Evolutionary conservation across 1,140 invertebrate species (phyloP).

Genomic region (Aphaenogaster rudis): DNA sequence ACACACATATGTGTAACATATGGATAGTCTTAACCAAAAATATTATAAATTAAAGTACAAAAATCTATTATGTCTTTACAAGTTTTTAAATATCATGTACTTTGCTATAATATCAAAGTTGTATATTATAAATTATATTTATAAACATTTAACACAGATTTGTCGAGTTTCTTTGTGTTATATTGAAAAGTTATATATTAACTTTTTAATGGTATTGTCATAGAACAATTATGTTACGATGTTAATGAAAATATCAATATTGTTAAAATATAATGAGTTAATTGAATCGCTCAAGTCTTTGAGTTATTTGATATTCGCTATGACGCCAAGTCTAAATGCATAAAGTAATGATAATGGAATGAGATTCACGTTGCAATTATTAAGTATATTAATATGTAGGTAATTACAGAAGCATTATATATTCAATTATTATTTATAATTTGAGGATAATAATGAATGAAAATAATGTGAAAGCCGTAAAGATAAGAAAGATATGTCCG

Average conservation of each 20-base stretch:
- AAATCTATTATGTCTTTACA: no score
- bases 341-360: constrained; percentile 1
- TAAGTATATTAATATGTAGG: not conserved
- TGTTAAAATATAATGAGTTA: not conserved
- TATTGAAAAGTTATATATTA: no score
- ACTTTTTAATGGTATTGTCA: no score
- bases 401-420: not conserved
- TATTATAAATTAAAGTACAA: no score
- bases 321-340: not conserved
- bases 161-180: no score
- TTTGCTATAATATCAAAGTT: no score
- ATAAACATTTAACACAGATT: no score
- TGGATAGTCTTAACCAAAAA: no score
- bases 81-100: no score
- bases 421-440: not conserved
- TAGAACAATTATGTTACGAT: not conserved
- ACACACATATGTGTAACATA: no score
- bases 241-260: not conserved
- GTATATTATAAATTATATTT: no score
- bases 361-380: not conserved
- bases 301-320: not conserved
- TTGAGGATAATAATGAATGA: not conserved
- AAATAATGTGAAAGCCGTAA: not conserved
- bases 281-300: not conserved
- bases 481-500: not conserved